Evolutionary conservation across 2,797 vertebrate genomes (phyloP).

Genomic region (Pyrocephalus nanus): DNA sequence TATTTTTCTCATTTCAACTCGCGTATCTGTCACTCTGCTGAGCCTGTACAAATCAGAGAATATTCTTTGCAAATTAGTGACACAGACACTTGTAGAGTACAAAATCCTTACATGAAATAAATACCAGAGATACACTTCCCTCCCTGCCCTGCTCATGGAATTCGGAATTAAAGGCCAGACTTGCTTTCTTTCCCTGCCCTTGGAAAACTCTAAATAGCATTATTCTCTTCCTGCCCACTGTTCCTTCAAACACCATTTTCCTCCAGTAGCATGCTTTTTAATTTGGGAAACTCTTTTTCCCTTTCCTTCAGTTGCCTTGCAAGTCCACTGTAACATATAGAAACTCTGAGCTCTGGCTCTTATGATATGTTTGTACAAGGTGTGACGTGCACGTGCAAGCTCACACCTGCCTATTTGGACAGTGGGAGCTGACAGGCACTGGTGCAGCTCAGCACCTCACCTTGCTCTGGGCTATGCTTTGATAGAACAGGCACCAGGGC

Average conservation of each 20-base stretch:
- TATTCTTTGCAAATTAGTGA: background rate
- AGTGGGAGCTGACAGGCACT: background rate
- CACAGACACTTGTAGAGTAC: background rate
- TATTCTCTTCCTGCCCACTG: background rate
- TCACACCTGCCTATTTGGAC: background rate
- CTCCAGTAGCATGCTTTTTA: background rate
- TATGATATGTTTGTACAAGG: background rate
- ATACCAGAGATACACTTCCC: background rate
- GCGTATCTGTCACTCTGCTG: background rate
- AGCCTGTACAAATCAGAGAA: background rate
- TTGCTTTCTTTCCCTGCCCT: background rate
- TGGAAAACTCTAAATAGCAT: background rate
- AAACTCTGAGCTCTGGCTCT: background rate
- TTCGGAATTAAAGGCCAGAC: background rate
- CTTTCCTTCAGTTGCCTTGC: background rate
- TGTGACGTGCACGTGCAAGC: background rate
- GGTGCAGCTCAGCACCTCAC: background rate
- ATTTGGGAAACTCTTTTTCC: background rate
- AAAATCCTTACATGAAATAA: background rate
- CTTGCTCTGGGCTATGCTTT: constrained; percentile 12
- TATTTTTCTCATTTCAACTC: background rate
- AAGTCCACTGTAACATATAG: background rate
- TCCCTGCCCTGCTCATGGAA: background rate
- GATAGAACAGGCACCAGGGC: background rate
- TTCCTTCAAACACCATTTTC: background rate